A percentile compares a stretch with the other conserved stretches of the same genome.
phyloP scores from a whole-genome alignment of 2,888 invertebrate genomes.

The Leucophenga maculata region DNA sequence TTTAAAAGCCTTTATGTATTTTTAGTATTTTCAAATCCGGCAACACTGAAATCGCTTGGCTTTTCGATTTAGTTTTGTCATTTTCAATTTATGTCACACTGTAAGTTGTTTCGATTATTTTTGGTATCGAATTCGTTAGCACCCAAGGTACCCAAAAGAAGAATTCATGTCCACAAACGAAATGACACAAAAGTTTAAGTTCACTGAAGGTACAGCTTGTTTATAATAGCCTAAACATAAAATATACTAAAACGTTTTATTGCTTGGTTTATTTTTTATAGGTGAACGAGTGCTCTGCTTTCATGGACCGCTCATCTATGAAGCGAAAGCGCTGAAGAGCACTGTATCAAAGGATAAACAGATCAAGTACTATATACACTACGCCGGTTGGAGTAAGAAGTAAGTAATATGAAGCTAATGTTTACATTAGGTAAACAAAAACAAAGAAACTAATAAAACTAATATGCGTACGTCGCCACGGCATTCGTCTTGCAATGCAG shows the following conservation, averaged over 20 bases:
- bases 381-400: conserved; percentile 99
- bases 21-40: too few relatives aligned
- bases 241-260: conserved; percentile 10
- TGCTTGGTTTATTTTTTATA: too few relatives aligned
- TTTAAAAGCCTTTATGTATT: too few relatives aligned
- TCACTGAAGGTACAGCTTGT: conserved; percentile 78
- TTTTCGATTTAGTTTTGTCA: too few relatives aligned
- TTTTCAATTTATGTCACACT: too few relatives aligned
- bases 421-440: conserved; percentile 11
- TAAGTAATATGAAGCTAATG: conserved; percentile 71
- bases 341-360: conserved; percentile 88
- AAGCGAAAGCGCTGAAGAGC: conserved; percentile 94
- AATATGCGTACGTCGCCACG: too few relatives aligned
- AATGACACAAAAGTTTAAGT: conserved; percentile 79
- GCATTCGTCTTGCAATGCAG: too few relatives aligned
- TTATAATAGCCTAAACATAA: not conserved
- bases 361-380: conserved; percentile 93
- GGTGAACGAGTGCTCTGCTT: conserved; percentile 94
- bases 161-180: conserved; percentile 67
- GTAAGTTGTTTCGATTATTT: too few relatives aligned
- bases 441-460: too few relatives aligned
- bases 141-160: too few relatives aligned
- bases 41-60: too few relatives aligned
- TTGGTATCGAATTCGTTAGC: too few relatives aligned
- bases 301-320: conserved; percentile 95